Conservation (phyloP, 2,113 vertebrate species). For the Taxidea taxus region DNA sequence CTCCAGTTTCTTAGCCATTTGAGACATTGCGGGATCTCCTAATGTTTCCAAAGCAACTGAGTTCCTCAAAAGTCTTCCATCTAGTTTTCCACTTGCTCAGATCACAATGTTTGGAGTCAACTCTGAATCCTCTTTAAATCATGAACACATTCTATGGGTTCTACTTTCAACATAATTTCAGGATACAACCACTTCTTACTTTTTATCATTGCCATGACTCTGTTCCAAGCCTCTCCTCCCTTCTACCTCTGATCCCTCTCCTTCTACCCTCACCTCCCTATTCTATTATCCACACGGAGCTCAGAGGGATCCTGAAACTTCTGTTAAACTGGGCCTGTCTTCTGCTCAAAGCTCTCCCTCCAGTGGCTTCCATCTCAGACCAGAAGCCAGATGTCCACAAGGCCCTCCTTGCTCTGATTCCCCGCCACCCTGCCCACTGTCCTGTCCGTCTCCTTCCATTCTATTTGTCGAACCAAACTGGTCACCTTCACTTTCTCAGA, state of each 20-base stretch:
- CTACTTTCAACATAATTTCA: not conserved
- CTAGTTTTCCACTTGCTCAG: not conserved
- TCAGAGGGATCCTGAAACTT: not conserved
- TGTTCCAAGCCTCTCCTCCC: not conserved
- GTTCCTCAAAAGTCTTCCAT: not conserved
- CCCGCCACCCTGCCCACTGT: fast-evolving
- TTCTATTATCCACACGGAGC: not conserved
- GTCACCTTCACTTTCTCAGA: not conserved
- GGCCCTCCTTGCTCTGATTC: not conserved
- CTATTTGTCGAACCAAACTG: not conserved
- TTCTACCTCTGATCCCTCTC: not conserved
- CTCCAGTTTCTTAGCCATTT: not conserved
- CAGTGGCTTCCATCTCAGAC: not conserved
- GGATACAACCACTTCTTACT: not conserved
- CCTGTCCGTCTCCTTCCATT: not conserved
- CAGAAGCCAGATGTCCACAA: not conserved
- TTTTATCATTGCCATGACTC: not conserved
- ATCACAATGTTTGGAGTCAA: not conserved
- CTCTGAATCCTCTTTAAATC: not conserved
- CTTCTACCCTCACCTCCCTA: not conserved
- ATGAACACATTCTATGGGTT: not conserved
- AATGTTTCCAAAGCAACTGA: not conserved
- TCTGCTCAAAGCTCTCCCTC: not conserved
- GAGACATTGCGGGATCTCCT: not conserved
- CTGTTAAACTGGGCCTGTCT: not conserved